Base-by-base conservation (phyloP, 1,140 invertebrate genomes). In the Wiebesia pumilae region DNA sequence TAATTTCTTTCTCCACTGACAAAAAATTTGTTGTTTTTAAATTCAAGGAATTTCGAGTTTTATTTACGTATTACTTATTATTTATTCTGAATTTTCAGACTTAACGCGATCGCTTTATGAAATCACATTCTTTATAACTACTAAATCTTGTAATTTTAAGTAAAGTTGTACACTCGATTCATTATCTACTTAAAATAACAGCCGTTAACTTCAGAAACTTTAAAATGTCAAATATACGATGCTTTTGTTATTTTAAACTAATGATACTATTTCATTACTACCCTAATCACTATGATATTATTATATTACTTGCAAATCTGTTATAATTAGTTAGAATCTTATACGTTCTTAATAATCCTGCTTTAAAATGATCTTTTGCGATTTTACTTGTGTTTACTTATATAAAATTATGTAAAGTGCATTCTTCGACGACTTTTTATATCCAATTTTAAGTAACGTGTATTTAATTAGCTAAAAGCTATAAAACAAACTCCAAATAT, bases 311-410 rank as follows among this genome's bases (percentile, higher is more conserved):
- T 62, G 19, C 62, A 35, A 30, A 35, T 12, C 7, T 38, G 3
- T 21, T 10, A n/a, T 24, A 81, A 81, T 81, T 67, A 81, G n/a
- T 67, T 67, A 40, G 67, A 81, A 35, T 19, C 6, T 16, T 27
- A 81, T 62, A 81, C 62, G 80, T 65, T 35, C 80, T 27, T 16
- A 65, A 58, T 3, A 58, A 30, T 19, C 21, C 24, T 62, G 30
- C 7, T 81, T 65, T 81, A 21, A 65, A 65, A 21, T 35, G 35
- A 81, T 81, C 58, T 3, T 21, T 27, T 7, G 16, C 38, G 30
- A 71, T 35, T 30, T 19, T 71, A 27, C 4, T 21, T 38, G 12
- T 35, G 3, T 71, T 71, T 1, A 71, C 33, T 27, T 71, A 30
- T 19, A 38, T 19, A 71, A 19, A 71, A 71, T 71, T 19, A 71